Evolutionary conservation across 1,140 invertebrate genomes (phyloP), one percentile per base, ranked within the genome.

Genomic region (Heterodera carotae): DNA sequence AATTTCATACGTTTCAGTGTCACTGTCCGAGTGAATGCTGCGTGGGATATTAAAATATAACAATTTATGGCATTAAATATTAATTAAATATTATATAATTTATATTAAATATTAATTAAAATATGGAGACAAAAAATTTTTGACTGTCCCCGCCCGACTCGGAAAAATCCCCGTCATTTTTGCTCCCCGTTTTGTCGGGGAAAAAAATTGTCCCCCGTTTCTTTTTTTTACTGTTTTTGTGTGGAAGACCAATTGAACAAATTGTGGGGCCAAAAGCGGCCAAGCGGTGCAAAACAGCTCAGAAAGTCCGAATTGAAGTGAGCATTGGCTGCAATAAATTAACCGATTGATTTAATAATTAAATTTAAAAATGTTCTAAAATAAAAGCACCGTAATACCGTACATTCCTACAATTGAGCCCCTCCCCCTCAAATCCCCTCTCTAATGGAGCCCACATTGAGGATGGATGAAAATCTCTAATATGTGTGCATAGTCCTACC

Each of bases 1-100:
- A 36, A 70, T 75, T 33, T 75, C 73, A 43, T 66, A 75, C 31
- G 31, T 73, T 36, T 75, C 73, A 10, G 43, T 43, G 60, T 75
- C 73, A 60, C 67, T 75, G 73, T 66, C 60, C 39, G 62, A 66
- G 29, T 31, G 62, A 29, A 31, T 29, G 10, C 33, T 66, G 29
- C 3, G 22, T 62, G 22, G 0, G 1, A 27, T 62, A n/a, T 31
- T 31, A 31, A 62, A 10, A 8, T 10, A n/a, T n/a, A 62, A 62
- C 8, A 10, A 62, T 62, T 62, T 31, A 62, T 62, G 7, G 7
- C 0, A 22, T 62, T 10, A 31, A 10, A 27, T 62, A 6, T 29
- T 62, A 6, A n/a, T 6, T 62, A 62, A 62, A 62, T 62, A 6
- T 29, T n/a, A 62, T 62, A 62, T 62, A 62, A 25, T 62, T 12